Evolutionary conservation across 1,140 invertebrate species (phyloP), one percentile per base, ranked within the genome.

Genomic region (Dinothrombium tinctorium): DNA sequence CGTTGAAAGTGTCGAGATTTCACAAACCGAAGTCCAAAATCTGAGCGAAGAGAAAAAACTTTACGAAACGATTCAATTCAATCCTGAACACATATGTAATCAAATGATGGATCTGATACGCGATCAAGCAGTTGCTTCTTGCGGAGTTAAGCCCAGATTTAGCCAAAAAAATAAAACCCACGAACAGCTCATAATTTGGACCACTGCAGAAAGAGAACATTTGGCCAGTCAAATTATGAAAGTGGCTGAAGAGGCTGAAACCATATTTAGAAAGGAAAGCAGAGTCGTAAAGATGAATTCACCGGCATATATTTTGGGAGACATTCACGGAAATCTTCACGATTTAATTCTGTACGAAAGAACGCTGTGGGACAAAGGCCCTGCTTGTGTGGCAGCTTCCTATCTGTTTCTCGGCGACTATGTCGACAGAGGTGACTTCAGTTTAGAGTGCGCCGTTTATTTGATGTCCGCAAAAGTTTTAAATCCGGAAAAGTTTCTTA

Each of bases 341-440:
- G 69, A 71, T 52, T 49, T 71, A 26, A 54, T 67, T 4, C 61
- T 62, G 40, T 71, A 69, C 61, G 69, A 71, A 52, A 68, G 68
- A 46, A 61, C 60, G 0, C 50, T 70, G 14, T 71, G 68, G 68
- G 49, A 64, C 37, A 57, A 67, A 49, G 68, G 66, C n/a, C 63
- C 66, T 1, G 46, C 59, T 4, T 51, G 68, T 7, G 64, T 63
- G 5, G 67, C 69, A 3, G 62, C 66, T 2, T 59, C 60, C 23
- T 62, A 72, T 43, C 51, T 73, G 1, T 73, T 72, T 50, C 59
- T 73, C 9, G 71, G 71, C 2, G 69, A 73, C 53, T 72, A 70
- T 53, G 71, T 73, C 0, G 71, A 73, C 50, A 52, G 69, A 45
- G 69, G 47, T 20, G 41, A 32, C 41, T 31, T 37, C 23, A 45